These are phyloP conservation scores for Drosophila meridionalis DNA, from an alignment of 2,888 invertebrate species.

Conservation along the genomic window DNA sequence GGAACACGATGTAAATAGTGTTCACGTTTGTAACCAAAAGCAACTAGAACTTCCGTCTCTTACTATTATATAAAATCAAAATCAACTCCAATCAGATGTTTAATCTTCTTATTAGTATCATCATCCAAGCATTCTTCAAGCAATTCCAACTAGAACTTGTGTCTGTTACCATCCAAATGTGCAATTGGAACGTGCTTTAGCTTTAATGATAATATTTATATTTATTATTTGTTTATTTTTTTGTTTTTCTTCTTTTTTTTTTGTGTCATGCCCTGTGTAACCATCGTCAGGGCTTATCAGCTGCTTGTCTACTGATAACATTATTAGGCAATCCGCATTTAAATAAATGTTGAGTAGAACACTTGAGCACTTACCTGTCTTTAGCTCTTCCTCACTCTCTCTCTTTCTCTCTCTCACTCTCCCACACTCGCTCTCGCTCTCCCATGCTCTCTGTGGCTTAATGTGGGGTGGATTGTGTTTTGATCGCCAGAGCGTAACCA, in stretches of 20 bases:
- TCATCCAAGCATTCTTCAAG: background rate
- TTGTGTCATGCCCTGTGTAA: slow-evolving; percentile 41
- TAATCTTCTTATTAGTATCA: background rate
- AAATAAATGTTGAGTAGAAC: slow-evolving; percentile 40
- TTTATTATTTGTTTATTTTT: slow-evolving; percentile 44
- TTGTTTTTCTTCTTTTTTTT: background rate
- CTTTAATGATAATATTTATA: slow-evolving; percentile 21
- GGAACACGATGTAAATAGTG: too few species aligned
- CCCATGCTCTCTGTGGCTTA: background rate
- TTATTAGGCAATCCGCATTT: slow-evolving; percentile 49
- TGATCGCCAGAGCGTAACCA: slow-evolving; percentile 76
- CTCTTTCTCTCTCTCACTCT: background rate
- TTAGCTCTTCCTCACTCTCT: background rate
- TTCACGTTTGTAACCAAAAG: too few species aligned
- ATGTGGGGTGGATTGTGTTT: slow-evolving; percentile 57
- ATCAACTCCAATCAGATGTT: background rate
- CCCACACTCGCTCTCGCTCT: background rate
- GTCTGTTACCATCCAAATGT: slow-evolving; percentile 1
- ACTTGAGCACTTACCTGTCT: slow-evolving; percentile 28
- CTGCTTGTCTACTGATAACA: slow-evolving; percentile 41
- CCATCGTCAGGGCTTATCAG: slow-evolving; percentile 41
- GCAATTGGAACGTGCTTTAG: slow-evolving; percentile 38
- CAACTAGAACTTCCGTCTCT: too few species aligned
- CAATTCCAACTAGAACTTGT: background rate
- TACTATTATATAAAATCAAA: too few species aligned